Evolutionary conservation across 1,140 invertebrate species (phyloP), one percentile per base, ranked within the genome.

Genomic region (Drosophila serrata): DNA sequence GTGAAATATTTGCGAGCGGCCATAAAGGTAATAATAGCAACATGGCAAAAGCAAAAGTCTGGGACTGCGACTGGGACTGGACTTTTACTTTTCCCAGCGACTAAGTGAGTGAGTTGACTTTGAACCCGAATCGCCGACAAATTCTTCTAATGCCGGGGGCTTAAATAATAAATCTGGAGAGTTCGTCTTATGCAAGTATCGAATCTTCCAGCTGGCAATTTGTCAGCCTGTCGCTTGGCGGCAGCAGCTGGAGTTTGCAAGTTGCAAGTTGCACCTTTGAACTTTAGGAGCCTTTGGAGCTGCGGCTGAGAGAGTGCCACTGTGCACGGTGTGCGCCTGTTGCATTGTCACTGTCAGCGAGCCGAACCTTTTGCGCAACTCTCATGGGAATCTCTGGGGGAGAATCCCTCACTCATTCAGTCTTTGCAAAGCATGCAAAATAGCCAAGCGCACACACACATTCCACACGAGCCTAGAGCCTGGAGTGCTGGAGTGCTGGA

Each of bases 131-230:
- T 39, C 9, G 3, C 9, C 76, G 37, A 33, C n/a, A 35, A 31
- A 43, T 42, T 59, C 51, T 64, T 43, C 24, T 59, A 48, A 59
- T 69, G 61, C 49, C 37, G 73, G 69, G 74, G 68, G 48, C 69
- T 69, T 80, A 79, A 78, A 82, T 87, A 87, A 81, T 87, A 87
- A 81, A 81, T 67, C 77, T 59, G 69, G 31, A 53, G 19, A 53
- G 33, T 6, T 6, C 57, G 45, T 81, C 63, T 87, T 82, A 87
- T 86, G 75, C 75, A 87, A 81, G 65, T 40, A 73, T 70, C 63
- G 64, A 88, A 80, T 82, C 80, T 86, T 68, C 65, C 63, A 68
- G 73, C 39, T 59, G 79, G 75, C 79, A 82, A 84, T 87, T 85
- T 88, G 85, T 90, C 85, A 68, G 77, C 31, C 65, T 73, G 69